Evolutionary conservation across 2,797 vertebrate genomes (phyloP), one percentile per base, ranked within the genome.

Genomic region (Cynopterus sphinx): DNA sequence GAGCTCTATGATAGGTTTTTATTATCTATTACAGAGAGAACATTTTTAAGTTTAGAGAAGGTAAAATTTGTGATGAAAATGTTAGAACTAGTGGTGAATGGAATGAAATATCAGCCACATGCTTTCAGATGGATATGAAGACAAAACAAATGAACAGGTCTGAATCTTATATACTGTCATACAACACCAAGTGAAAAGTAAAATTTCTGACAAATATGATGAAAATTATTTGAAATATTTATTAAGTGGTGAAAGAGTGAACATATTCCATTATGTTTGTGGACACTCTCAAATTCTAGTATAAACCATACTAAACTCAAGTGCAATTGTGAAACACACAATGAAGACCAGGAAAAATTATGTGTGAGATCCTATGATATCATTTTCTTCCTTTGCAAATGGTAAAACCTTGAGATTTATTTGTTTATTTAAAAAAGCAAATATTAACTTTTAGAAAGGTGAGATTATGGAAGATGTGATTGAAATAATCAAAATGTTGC

Each of bases 21-120:
- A 36, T 86, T 89, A 71, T 31, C 8, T 63, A 49, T 43, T 84
- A 39, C 19, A 84, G 26, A 79, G 68, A 78, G 21, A 51, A 71
- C 3, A 3, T 65, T 85, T 83, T 87, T 71, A 91, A 93, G 46
- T 83, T 91, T 75, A 91, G 49, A 93, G 36, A 87, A 95, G 53
- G n/a, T 39, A 10, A 70, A 84, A 71, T 71, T 75, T 74, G 24
- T 84, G 53, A 91, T 89, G n/a, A 89, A 87, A 93, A 63, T 87
- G 21, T 89, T 91, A 83, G 71, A 70, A 28, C 55, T 46, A 68
- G 15, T 49, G 15, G 33, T 83, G 22, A 49, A 51, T 15, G 5
- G 41, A 28, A 83, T 68, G 16, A 78, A 74, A 55, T 61, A 55
- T 61, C 7, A 17, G 26, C 70, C 85, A 41, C 2, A 10, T 57